Conservation (phyloP, 2,797 vertebrate species). For the Eurystomus glaucurus region DNA sequence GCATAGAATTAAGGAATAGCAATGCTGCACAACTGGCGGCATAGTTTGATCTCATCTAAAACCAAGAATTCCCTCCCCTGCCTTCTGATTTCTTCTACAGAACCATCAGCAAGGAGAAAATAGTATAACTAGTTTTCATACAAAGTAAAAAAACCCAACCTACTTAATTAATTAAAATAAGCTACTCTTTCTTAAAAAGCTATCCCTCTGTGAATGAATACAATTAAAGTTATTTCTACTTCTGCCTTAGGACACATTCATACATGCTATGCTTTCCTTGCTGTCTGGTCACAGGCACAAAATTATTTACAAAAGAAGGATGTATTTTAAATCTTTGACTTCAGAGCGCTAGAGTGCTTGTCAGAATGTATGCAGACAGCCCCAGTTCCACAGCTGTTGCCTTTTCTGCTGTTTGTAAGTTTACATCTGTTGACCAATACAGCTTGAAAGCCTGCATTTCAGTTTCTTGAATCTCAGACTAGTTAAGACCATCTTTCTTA, state of each 20-base stretch:
- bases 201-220: neutral
- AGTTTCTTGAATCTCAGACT: neutral
- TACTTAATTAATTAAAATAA: neutral
- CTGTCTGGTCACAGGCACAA: conserved; percentile 24
- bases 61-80: accelerated
- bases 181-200: neutral
- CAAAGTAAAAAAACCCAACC: neutral
- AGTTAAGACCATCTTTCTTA: neutral
- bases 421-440: conserved; percentile 39
- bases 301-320: conserved; percentile 45
- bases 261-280: conserved; percentile 24
- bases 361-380: conserved; percentile 25
- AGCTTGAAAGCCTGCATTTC: conserved; percentile 37
- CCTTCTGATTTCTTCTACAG: neutral
- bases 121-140: neutral
- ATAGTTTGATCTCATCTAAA: neutral
- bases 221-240: neutral
- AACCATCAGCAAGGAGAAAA: neutral
- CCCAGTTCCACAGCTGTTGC: conserved; percentile 23
- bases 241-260: conserved; percentile 6
- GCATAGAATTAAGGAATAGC: neutral
- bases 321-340: conserved; percentile 34
- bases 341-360: neutral
- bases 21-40: neutral
- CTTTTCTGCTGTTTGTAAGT: conserved; percentile 54